A percentile compares a stretch with the other conserved stretches of the same genome.
Evolutionary conservation across 1,140 invertebrate species (phyloP).

Genomic region (Drosophila varians): DNA sequence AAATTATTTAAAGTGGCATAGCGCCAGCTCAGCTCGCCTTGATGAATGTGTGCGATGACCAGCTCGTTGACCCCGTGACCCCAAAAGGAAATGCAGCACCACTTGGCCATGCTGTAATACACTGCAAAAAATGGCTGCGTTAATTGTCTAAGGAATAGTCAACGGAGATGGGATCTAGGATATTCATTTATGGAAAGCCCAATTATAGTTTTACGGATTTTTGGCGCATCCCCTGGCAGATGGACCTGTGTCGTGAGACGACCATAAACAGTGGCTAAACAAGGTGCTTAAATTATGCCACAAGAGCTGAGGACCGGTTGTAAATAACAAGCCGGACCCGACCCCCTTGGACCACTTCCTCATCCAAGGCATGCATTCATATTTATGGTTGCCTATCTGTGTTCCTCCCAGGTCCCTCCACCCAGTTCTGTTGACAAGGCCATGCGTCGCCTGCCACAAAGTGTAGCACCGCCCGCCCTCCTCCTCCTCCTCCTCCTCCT

Average conservation of each 20-base stretch:
- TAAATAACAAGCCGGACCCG: conserved; percentile 70
- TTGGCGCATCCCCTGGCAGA: conserved; percentile 37
- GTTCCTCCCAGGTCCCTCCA: background rate
- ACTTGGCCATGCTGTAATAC: background rate
- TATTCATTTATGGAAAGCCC: too few relatives aligned
- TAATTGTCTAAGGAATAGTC: too few relatives aligned
- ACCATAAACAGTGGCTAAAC: conserved; percentile 81
- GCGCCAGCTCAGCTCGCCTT: conserved; percentile 21
- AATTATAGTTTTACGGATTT: background rate
- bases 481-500: background rate
- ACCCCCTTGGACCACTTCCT: background rate
- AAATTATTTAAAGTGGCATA: conserved; percentile 78
- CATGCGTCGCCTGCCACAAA: conserved; percentile 70
- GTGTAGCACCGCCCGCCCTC: conserved; percentile 43
- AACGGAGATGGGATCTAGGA: too few relatives aligned
- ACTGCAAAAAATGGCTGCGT: background rate
- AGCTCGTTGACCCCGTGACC: conserved; percentile 76
- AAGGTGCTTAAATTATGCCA: conserved; percentile 82
- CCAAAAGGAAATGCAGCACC: conserved; percentile 52
- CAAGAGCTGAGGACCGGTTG: conserved; percentile 75
- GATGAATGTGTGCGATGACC: conserved; percentile 50
- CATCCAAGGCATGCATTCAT: conserved; percentile 54
- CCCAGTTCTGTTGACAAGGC: conserved; percentile 48
- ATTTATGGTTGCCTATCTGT: conserved; percentile 70
- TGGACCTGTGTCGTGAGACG: conserved; percentile 70